Evolutionary conservation across 2,888 invertebrate genomes (phyloP).

Genomic region (Caenorhabditis sp.): DNA sequence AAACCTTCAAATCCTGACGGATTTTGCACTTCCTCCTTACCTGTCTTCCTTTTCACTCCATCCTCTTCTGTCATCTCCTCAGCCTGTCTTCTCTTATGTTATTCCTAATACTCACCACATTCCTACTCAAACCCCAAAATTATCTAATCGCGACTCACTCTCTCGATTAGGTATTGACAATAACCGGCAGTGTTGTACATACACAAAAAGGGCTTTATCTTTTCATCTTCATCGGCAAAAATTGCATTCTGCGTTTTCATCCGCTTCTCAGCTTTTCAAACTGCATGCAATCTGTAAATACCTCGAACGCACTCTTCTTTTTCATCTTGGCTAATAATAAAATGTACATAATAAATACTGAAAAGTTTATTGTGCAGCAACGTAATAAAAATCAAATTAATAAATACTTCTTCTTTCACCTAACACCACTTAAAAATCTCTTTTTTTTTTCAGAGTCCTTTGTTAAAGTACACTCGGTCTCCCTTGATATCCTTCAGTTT

Average conservation of each 20-base stretch:
- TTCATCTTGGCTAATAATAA: constrained; percentile 13
- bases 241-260: not conserved
- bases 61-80: constrained; percentile 29
- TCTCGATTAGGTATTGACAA: constrained; percentile 26
- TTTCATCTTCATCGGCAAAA: not conserved
- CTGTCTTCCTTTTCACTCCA: not conserved
- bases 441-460: constrained; percentile 61
- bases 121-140: constrained; percentile 7
- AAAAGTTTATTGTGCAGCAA: not conserved
- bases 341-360: constrained; percentile 14
- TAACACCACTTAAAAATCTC: not conserved
- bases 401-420: constrained; percentile 15
- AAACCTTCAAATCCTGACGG: not conserved
- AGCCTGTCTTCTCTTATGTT: constrained; percentile 32
- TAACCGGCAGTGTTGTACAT: not conserved
- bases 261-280: too few relatives aligned
- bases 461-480: constrained; percentile 71
- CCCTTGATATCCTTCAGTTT: constrained; percentile 61
- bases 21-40: constrained; percentile 8
- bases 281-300: too few relatives aligned
- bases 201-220: constrained; percentile 23
- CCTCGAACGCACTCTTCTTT: too few relatives aligned
- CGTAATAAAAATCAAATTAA: not conserved
- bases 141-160: constrained; percentile 25
- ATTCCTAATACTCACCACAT: constrained; percentile 44